Conservation (phyloP, 1,140 invertebrate genomes). For the Fopius arisanus region DNA sequence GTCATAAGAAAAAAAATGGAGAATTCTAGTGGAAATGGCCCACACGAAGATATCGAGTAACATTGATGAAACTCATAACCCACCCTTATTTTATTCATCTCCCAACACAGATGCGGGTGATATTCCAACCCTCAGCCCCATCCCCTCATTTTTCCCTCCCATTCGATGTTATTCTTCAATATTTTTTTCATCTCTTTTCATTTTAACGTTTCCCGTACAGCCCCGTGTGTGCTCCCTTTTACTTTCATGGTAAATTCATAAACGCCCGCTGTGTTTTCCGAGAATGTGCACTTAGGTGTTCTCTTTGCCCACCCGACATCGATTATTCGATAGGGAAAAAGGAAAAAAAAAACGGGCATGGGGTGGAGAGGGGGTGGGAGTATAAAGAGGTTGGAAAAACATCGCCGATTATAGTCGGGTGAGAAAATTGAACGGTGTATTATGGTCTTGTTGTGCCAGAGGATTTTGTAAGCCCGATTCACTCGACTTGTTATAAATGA, state of each 20-base stretch:
- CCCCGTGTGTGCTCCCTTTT: constrained; percentile 1
- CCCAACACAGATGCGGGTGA: constrained; percentile 19
- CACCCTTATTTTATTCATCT: constrained; percentile 11
- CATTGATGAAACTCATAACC: constrained; percentile 31
- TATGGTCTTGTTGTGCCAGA: background rate
- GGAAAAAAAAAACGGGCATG: constrained; percentile 11
- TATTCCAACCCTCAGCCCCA: constrained; percentile 6
- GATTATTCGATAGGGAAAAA: constrained; percentile 17
- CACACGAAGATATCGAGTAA: background rate
- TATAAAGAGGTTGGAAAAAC: constrained; percentile 1
- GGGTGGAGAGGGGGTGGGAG: background rate
- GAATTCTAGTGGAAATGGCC: background rate
- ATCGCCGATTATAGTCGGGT: constrained; percentile 9
- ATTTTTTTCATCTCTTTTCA: constrained; percentile 16
- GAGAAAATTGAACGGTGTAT: constrained; percentile 10
- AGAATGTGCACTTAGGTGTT: constrained; percentile 23
- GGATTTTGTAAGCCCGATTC: no score
- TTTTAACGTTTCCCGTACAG: constrained; percentile 6
- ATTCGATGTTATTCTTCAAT: constrained; percentile 18
- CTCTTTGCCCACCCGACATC: constrained; percentile 19
- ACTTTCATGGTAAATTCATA: constrained; percentile 34
- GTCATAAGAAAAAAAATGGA: no score
- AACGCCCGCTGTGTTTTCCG: constrained; percentile 28
- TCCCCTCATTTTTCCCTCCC: background rate
- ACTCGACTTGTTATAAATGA: no score